A percentile compares a stretch with the other conserved stretches of the same genome.
Conservation (phyloP, 2,797 vertebrate genomes). For the Pseudochromis fuscus region DNA sequence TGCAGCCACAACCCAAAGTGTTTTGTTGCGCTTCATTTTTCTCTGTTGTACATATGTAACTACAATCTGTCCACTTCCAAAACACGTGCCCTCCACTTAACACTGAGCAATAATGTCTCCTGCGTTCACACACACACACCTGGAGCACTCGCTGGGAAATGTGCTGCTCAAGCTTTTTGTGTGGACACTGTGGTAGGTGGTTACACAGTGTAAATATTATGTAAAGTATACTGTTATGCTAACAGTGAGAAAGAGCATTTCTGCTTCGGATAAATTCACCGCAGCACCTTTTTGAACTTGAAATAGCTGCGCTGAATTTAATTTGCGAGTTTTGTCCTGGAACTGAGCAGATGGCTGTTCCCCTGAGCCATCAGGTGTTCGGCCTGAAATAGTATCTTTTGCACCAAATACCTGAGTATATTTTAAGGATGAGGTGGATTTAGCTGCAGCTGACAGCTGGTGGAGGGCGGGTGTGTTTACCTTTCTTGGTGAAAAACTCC, state of each 20-base stretch:
- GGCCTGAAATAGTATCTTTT: slow-evolving; percentile 35
- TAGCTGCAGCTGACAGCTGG: slow-evolving; percentile 29
- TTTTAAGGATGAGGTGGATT: slow-evolving; percentile 34
- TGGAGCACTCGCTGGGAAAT: too few relatives aligned
- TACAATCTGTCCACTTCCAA: too few relatives aligned
- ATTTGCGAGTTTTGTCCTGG: slow-evolving; percentile 25
- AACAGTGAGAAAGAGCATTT: neutral
- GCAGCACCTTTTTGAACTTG: neutral
- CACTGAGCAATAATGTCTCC: too few relatives aligned
- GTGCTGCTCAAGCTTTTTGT: too few relatives aligned
- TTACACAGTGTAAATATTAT: neutral
- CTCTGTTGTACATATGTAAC: too few relatives aligned
- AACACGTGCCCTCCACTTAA: too few relatives aligned
- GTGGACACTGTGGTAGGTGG: neutral
- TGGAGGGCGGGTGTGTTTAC: slow-evolving; percentile 76
- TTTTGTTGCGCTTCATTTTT: too few relatives aligned
- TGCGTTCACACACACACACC: too few relatives aligned
- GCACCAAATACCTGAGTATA: slow-evolving; percentile 24
- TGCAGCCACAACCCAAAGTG: too few relatives aligned
- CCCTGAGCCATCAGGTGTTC: slow-evolving; percentile 33
- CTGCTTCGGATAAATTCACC: neutral
- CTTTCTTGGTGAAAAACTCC: slow-evolving; percentile 99
- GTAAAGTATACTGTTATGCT: neutral
- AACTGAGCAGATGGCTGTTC: slow-evolving; percentile 57
- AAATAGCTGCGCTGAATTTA: slow-evolving; percentile 30